Evolutionary conservation across 35 echinoderm and acorn worm genomes (phyloP).

Genomic region (Hemicentrotus pulcherrimus): DNA sequence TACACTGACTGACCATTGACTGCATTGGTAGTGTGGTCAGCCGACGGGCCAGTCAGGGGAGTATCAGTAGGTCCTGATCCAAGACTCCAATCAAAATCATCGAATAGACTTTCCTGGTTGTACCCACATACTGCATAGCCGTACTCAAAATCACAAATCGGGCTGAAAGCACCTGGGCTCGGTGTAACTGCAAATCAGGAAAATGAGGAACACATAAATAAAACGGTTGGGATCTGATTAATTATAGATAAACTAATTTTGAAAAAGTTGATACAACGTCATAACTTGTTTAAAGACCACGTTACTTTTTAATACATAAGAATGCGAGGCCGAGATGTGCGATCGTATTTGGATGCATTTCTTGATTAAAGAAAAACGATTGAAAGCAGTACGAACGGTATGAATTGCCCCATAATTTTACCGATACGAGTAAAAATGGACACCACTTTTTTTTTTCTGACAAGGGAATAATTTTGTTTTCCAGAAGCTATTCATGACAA

Average conservation of each 20-base stretch:
- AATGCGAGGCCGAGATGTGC: no score
- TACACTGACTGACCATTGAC: slow-evolving; percentile 39
- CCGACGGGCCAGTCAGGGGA: slow-evolving; percentile 41
- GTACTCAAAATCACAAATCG: slow-evolving; percentile 54
- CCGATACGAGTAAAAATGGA: no score
- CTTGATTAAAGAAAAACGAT: no score
- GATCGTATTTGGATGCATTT: no score
- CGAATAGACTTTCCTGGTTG: slow-evolving; percentile 31
- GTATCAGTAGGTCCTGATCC: slow-evolving; percentile 27
- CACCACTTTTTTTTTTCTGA: no score
- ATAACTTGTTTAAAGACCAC: no score
- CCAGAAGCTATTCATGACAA: no score
- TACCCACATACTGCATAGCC: slow-evolving; percentile 61
- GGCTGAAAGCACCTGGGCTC: slow-evolving; percentile 52
- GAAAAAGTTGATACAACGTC: background rate
- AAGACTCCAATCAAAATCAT: slow-evolving; percentile 66
- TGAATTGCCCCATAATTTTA: no score
- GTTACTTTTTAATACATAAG: no score
- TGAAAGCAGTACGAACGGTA: no score
- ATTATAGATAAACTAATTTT: background rate
- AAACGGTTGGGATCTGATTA: background rate
- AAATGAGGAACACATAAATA: background rate
- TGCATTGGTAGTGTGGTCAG: slow-evolving; percentile 73
- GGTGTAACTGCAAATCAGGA: slow-evolving; percentile 38
- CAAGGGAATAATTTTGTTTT: no score